A percentile compares a stretch with the other conserved stretches of the same genome.
Conservation (phyloP, 2,113 vertebrate species). For the Dascyllus trimaculatus region DNA sequence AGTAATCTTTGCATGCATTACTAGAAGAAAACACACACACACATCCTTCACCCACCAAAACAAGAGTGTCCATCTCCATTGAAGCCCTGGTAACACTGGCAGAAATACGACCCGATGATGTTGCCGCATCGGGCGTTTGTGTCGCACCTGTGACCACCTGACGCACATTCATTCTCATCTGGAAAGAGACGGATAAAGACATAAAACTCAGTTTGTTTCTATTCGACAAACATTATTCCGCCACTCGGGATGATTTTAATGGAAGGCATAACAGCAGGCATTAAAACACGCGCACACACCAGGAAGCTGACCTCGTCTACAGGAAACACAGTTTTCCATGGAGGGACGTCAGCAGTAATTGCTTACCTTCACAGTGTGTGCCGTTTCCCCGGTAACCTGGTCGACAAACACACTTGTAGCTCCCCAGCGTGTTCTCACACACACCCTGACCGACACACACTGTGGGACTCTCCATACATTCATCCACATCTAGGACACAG, state of each 20-base stretch:
- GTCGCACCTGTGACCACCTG: slow-evolving; percentile 81
- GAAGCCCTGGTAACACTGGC: slow-evolving; percentile 88
- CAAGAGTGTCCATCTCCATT: slow-evolving; percentile 85
- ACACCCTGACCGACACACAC: slow-evolving; percentile 79
- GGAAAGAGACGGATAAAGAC: slow-evolving; percentile 11
- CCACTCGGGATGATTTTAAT: slow-evolving; percentile 28
- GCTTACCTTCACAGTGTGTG: slow-evolving; percentile 86
- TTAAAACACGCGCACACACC: slow-evolving; percentile 51
- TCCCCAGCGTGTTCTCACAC: slow-evolving; percentile 86
- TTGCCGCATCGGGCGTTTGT: slow-evolving; percentile 86
- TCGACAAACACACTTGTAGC: slow-evolving; percentile 85
- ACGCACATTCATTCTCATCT: slow-evolving; percentile 87
- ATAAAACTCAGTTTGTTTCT: slow-evolving; percentile 16
- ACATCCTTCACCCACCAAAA: slow-evolving; percentile 77
- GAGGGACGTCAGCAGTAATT: slow-evolving; percentile 55
- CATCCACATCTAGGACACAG: slow-evolving; percentile 84
- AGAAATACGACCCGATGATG: slow-evolving; percentile 87
- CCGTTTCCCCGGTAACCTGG: slow-evolving; percentile 87
- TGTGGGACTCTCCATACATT: slow-evolving; percentile 77
- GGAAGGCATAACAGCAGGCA: slow-evolving; percentile 47
- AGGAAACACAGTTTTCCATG: slow-evolving; percentile 57
- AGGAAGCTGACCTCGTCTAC: slow-evolving; percentile 39
- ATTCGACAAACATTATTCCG: slow-evolving; percentile 6
- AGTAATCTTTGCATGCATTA: background rate
- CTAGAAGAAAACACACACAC: background rate